A percentile compares a stretch with the other conserved stretches of the same genome.
phyloP scores from a whole-genome alignment of 2,113 vertebrate species.

The Zootoca vivipara region DNA sequence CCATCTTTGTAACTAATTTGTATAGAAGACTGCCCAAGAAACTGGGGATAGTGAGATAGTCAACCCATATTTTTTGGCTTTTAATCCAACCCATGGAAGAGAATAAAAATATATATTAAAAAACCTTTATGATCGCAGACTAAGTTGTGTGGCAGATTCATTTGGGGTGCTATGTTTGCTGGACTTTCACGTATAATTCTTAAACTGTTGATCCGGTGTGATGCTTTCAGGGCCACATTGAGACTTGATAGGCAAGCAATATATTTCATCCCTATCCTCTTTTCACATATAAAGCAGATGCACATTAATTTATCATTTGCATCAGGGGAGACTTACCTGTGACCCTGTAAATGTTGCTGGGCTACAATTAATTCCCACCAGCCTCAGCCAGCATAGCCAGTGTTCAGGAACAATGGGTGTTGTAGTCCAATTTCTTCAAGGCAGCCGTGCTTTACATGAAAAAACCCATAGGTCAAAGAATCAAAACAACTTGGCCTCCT shows the following conservation, averaged over 20 bases:
- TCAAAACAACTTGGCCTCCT: background rate
- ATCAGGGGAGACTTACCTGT: too few relatives aligned
- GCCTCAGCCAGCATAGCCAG: too few relatives aligned
- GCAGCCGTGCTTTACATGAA: background rate
- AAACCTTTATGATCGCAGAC: background rate
- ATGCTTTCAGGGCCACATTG: background rate
- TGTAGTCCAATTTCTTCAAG: too few relatives aligned
- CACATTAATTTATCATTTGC: too few relatives aligned
- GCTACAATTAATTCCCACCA: too few relatives aligned
- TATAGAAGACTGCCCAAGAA: slow-evolving; percentile 21
- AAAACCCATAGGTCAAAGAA: background rate
- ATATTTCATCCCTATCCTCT: background rate
- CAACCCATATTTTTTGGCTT: slow-evolving; percentile 39
- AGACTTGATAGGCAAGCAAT: background rate
- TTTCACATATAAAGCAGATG: background rate
- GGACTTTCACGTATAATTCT: background rate
- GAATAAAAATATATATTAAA: background rate
- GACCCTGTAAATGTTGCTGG: too few relatives aligned
- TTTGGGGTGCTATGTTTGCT: background rate
- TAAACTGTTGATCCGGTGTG: background rate
- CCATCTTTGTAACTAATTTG: slow-evolving; percentile 42
- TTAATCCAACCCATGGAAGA: slow-evolving; percentile 21
- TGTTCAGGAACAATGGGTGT: too few relatives aligned
- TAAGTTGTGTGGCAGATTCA: background rate
- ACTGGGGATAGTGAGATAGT: slow-evolving; percentile 25